Evolutionary conservation across 1,140 invertebrate species (phyloP).

Genomic region (Eriocheir sinensis): DNA sequence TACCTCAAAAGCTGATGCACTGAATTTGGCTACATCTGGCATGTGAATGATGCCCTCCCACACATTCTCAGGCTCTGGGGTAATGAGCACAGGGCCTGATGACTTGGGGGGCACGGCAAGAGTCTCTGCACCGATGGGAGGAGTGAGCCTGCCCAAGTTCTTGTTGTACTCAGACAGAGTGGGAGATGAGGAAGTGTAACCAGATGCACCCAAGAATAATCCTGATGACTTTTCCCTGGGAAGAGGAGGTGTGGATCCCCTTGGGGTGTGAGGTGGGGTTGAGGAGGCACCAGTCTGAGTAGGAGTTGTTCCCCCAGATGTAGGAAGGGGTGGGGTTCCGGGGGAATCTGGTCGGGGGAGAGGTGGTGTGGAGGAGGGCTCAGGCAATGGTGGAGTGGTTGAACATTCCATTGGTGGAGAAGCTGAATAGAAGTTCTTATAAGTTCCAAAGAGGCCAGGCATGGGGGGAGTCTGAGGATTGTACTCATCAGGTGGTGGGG

Average conservation of each 20-base stretch:
- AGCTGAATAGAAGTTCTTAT: background rate
- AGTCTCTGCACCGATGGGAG: background rate
- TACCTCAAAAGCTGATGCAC: conserved; percentile 91
- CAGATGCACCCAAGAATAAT: background rate
- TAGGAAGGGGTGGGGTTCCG: conserved; percentile 35
- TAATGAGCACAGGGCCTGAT: background rate
- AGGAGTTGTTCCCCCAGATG: background rate
- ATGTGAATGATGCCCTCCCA: conserved; percentile 95
- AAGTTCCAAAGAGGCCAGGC: conserved; percentile 3
- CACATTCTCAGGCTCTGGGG: conserved; percentile 82
- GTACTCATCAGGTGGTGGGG: conserved; percentile 52
- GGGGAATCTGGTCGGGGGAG: conserved; percentile 44
- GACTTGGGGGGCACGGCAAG: background rate
- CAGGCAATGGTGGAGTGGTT: conserved; percentile 60
- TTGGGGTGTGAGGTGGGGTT: background rate
- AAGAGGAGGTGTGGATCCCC: conserved; percentile 38
- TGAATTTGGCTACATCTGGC: conserved; percentile 95
- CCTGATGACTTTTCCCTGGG: background rate
- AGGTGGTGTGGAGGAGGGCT: conserved; percentile 50
- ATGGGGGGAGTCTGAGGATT: conserved; percentile 26
- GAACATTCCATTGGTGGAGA: background rate
- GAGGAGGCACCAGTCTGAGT: background rate
- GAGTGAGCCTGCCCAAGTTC: conserved; percentile 56
- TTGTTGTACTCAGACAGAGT: background rate
- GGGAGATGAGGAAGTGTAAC: background rate